phyloP scores from a whole-genome alignment of 2,888 invertebrate genomes.

The Litoditis marina region DNA sequence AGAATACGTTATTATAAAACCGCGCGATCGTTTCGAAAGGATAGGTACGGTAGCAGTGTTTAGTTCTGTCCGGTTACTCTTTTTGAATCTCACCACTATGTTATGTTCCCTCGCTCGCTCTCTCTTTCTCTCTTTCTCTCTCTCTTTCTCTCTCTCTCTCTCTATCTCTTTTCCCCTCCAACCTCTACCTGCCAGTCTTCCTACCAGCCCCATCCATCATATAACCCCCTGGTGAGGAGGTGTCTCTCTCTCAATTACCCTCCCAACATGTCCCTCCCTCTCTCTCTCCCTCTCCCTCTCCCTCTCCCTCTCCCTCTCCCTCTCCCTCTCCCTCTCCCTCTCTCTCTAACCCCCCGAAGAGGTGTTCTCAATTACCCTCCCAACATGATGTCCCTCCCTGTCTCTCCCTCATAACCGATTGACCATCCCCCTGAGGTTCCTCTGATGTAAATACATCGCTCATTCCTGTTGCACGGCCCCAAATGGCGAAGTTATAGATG shows the following conservation, averaged over 20 bases:
- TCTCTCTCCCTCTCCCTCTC: not conserved
- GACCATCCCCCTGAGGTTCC: not conserved
- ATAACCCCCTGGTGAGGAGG: no score
- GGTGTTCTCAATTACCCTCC: not conserved
- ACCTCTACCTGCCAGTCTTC: not conserved
- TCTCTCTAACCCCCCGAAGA: not conserved
- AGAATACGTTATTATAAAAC: no score
- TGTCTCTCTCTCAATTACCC: no score
- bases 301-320: not conserved
- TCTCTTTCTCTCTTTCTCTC: not conserved
- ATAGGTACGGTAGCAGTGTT: no score
- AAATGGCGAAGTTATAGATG: not conserved
- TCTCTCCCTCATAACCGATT: not conserved
- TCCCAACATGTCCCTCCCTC: not conserved
- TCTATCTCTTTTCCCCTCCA: no score
- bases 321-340: slow-evolving; percentile 1
- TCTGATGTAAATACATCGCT: not conserved
- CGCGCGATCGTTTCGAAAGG: no score
- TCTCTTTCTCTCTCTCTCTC: not conserved
- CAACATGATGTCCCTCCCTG: not conserved
- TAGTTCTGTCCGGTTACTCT: no score
- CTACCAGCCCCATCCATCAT: not conserved
- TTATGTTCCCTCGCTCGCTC: no score
- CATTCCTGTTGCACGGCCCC: not conserved
- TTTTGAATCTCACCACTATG: no score